Conservation (phyloP, 2,888 invertebrate genomes). For the Heliconius ethilla region DNA sequence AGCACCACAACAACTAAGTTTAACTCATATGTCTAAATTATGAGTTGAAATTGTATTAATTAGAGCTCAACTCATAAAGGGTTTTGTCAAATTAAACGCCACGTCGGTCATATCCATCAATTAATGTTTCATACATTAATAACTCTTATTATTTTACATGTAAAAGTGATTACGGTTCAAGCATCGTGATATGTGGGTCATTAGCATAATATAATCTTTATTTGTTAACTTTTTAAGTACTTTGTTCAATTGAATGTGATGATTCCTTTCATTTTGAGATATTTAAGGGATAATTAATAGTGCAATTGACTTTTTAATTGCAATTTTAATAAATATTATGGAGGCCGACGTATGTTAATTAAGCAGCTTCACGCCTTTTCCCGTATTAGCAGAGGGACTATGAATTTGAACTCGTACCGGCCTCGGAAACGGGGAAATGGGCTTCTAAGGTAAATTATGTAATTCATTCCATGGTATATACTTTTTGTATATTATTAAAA, state of each 20-base stretch:
- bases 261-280: constrained; percentile 1
- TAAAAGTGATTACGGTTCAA: constrained; percentile 26
- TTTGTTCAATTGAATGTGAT: constrained; percentile 29
- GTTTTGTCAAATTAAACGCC: constrained; percentile 71
- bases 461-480: too few relatives aligned
- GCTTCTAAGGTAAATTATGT: too few relatives aligned
- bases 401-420: too few relatives aligned
- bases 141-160: constrained; percentile 5
- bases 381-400: not conserved
- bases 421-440: not conserved
- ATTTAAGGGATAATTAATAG: constrained; percentile 17
- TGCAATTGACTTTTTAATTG: not conserved
- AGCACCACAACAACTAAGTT: constrained; percentile 31
- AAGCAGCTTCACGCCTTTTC: not conserved
- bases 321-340: constrained; percentile 3
- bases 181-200: constrained; percentile 60
- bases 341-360: constrained; percentile 12
- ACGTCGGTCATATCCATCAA: constrained; percentile 55
- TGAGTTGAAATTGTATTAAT: constrained; percentile 79
- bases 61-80: constrained; percentile 74
- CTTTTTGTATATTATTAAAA: not conserved
- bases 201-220: constrained; percentile 58
- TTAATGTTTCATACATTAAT: constrained; percentile 33
- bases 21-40: constrained; percentile 76
- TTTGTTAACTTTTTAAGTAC: constrained; percentile 36